These are phyloP conservation scores for Prionailurus viverrinus DNA, from an alignment of 2,113 vertebrate species.

Conservation along the genomic window DNA sequence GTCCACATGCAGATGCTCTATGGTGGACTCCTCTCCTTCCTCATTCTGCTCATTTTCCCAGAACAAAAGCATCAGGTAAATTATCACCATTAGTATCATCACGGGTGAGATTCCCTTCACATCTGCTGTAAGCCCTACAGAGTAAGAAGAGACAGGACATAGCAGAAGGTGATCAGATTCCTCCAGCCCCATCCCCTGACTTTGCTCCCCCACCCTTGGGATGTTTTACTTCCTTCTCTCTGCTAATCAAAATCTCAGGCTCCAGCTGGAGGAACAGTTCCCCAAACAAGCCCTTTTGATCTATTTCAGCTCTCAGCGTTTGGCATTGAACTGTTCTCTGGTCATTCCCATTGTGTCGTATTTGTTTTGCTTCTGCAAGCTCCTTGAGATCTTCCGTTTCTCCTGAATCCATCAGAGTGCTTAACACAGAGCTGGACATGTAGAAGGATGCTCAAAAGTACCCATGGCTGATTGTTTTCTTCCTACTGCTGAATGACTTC, in stretches of 20 bases:
- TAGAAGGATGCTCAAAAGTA: background rate
- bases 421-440: background rate
- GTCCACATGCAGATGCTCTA: slow-evolving; percentile 76
- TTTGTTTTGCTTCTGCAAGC: background rate
- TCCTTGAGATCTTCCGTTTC: background rate
- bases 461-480: background rate
- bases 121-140: slow-evolving; percentile 57
- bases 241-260: slow-evolving; percentile 35
- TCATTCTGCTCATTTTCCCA: slow-evolving; percentile 74
- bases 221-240: background rate
- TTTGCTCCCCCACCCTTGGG: background rate
- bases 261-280: background rate
- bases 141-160: slow-evolving; percentile 4
- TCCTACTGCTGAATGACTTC: background rate
- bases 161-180: background rate
- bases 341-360: background rate
- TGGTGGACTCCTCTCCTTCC: background rate
- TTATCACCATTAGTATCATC: slow-evolving; percentile 74
- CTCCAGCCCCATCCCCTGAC: background rate
- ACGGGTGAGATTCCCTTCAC: slow-evolving; percentile 70
- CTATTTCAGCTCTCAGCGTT: background rate
- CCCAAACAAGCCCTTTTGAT: background rate
- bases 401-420: background rate
- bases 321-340: background rate
- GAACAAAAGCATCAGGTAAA: slow-evolving; percentile 76